These are phyloP conservation scores for Hydrolagus affinis DNA, from an alignment of 2,113 vertebrate genomes.

Conservation along the genomic window DNA sequence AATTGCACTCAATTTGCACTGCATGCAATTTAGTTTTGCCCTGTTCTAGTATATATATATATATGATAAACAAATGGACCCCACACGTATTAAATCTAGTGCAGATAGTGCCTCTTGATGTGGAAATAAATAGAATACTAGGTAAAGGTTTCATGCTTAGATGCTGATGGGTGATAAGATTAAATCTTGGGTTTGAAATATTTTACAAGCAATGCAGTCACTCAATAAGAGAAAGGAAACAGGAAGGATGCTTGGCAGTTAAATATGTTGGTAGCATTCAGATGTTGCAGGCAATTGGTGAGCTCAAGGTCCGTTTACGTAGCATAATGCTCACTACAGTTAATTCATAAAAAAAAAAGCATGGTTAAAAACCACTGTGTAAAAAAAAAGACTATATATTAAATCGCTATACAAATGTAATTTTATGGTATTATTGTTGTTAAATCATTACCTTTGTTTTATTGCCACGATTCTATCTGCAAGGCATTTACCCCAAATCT, in stretches of 20 bases:
- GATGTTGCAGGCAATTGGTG: background rate
- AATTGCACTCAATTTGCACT: background rate
- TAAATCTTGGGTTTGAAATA: constrained; percentile 27
- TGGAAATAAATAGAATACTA: constrained; percentile 29
- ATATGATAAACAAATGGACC: constrained; percentile 53
- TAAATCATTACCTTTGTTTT: no score
- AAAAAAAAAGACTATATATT: background rate
- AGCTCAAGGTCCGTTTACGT: background rate
- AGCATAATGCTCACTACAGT: background rate
- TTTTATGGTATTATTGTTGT: no score
- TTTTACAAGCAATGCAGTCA: constrained; percentile 13
- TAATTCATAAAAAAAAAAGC: constrained; percentile 27
- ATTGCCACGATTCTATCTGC: background rate
- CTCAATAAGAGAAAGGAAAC: background rate
- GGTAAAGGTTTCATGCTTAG: constrained; percentile 25
- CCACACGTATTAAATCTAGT: background rate
- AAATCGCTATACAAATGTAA: no score
- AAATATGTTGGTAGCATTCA: constrained; percentile 14
- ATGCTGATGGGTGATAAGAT: constrained; percentile 27
- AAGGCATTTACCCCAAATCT: background rate
- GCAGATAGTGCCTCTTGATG: constrained; percentile 24
- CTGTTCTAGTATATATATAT: background rate
- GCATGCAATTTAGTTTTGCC: background rate
- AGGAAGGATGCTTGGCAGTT: constrained; percentile 25
- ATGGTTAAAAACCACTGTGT: background rate